Percentiles rank a stretch among this genome's conserved stretches.
These are phyloP conservation scores for Anagyrus pseudococci DNA, from an alignment of 2,888 invertebrate species.

Conservation along the genomic window DNA sequence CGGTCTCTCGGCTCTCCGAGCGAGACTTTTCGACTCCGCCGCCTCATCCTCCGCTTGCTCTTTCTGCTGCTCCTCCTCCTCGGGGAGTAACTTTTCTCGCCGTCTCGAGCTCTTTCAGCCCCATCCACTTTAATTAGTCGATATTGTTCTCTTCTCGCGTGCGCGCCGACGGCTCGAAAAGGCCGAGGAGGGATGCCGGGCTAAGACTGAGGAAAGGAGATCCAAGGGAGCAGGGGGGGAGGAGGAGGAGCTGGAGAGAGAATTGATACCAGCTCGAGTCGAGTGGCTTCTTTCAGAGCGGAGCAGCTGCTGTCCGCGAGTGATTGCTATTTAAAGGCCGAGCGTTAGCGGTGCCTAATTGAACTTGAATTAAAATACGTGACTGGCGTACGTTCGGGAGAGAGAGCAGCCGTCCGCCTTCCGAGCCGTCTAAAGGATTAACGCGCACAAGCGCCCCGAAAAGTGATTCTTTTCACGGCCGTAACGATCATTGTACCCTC, in stretches of 20 bases:
- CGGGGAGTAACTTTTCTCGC: conserved; percentile 8
- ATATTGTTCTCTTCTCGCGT: conserved; percentile 22
- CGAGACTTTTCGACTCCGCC: too few species aligned
- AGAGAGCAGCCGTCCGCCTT: too few species aligned
- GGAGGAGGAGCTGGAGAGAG: not conserved
- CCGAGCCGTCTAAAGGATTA: too few species aligned
- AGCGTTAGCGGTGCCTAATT: conserved; percentile 23
- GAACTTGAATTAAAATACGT: conserved; percentile 38
- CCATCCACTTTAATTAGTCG: conserved; percentile 29
- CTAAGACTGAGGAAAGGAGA: too few species aligned
- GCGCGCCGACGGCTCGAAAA: conserved; percentile 2
- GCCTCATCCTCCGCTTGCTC: not conserved
- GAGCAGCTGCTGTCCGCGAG: conserved; percentile 4
- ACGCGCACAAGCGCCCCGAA: too few species aligned
- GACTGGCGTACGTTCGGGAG: conserved; percentile 17
- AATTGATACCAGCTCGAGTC: too few species aligned
- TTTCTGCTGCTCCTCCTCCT: not conserved
- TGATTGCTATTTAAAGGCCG: conserved; percentile 25
- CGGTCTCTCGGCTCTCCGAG: too few species aligned
- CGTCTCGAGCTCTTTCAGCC: too few species aligned
- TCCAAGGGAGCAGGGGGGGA: not conserved
- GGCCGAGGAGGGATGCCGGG: too few species aligned
- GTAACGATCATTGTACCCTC: too few species aligned
- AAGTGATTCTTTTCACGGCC: too few species aligned
- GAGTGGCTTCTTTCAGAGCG: too few species aligned